Conservation (phyloP, 2,888 invertebrate genomes). For the Leptopilina syphax region DNA sequence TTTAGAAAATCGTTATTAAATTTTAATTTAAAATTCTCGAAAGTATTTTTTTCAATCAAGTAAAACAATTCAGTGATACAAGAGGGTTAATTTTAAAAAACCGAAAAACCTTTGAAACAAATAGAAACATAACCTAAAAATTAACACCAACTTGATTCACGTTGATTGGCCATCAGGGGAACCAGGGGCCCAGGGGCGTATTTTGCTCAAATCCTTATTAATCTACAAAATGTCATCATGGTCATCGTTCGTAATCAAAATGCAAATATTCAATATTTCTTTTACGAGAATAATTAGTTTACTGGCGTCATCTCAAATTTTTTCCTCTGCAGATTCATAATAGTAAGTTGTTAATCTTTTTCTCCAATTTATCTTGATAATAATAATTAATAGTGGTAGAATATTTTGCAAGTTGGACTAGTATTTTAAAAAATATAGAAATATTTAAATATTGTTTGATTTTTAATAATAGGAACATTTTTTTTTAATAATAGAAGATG, state of each 20-base stretch:
- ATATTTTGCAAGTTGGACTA: neutral
- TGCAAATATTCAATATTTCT: constrained; percentile 45
- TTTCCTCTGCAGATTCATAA: neutral
- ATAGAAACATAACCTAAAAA: constrained; percentile 5
- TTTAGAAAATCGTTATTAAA: neutral
- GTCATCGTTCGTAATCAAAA: constrained; percentile 44
- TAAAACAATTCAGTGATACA: neutral
- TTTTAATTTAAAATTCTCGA: neutral
- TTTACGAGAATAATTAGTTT: constrained; percentile 17
- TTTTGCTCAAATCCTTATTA: neutral
- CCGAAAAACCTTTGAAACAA: neutral
- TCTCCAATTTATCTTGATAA: neutral
- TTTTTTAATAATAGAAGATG: neutral
- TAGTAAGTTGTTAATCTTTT: constrained; percentile 9
- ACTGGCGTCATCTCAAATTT: constrained; percentile 9
- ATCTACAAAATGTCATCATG: constrained; percentile 24
- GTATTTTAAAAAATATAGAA: neutral
- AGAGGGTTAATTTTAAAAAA: neutral
- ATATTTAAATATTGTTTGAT: neutral
- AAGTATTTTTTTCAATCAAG: too few relatives aligned
- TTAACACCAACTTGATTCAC: neutral
- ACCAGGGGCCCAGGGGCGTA: neutral
- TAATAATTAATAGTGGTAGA: neutral
- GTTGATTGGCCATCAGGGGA: neutral
- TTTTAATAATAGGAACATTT: neutral